Base-by-base conservation (phyloP, 2,113 vertebrate genomes). In the Oryzias melastigma region DNA sequence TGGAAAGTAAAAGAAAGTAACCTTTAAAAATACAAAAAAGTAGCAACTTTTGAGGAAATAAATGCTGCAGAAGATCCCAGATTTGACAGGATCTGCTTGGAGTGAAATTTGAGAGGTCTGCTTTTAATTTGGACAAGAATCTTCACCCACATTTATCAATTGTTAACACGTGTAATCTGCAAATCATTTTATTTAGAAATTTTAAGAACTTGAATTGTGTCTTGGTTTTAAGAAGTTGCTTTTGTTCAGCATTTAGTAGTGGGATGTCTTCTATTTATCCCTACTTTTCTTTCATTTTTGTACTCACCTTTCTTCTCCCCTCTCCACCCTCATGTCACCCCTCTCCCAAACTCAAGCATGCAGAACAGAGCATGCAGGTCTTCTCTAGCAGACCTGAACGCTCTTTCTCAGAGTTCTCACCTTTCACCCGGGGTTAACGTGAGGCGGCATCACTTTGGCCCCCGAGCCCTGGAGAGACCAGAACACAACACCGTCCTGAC, bases 381-480 rank as follows among this genome's bases (percentile, higher is more conserved):
- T 63, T 71, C 78, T 84, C 68, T 29, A 83, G 74, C 83, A 84
- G 89, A 88, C 85, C 85, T 80, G 86, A 90, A 89, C 80, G 41
- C 83, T 78, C 76, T 52, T 90, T 90, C 89, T 89, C 89, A 90
- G 89, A 86, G 82, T 90, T 88, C 87, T 90, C 89, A 90, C 89
- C 89, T 90, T 90, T 89, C 89, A 88, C 86, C 87, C 72, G 42
- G 70, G 78, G 69, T 82, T 74, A 86, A 82, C 68, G 79, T 73
- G 82, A 88, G 83, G 80, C 81, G 64, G 70, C 75, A 71, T 57
- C 59, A 47, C 83, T 69, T 29, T 58, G 81, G 66, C 58, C 83
- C 80, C 82, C 60, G 19, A 81, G 83, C 73, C 78, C 82, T 43
- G n/a, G 54, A 46, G 80, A 87, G 79, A 83, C 77, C 75, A 82